Evolutionary conservation across 53 echinoderm and acorn worm genomes (phyloP).

Genomic region (Apostichopus leukothele): DNA sequence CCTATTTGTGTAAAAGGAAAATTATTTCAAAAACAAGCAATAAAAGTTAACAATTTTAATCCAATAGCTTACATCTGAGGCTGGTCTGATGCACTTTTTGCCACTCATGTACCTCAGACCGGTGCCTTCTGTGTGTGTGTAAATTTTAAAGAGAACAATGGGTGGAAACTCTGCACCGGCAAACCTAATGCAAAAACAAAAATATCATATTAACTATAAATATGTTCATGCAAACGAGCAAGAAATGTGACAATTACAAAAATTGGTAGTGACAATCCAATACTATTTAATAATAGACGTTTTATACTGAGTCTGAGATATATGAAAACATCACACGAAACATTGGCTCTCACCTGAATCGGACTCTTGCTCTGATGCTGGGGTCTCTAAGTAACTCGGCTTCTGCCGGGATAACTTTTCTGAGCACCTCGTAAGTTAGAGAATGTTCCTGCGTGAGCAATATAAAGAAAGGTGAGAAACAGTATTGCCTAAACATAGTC

Average conservation of each 20-base stretch:
- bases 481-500: conserved; percentile 22
- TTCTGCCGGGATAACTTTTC: conserved; percentile 88
- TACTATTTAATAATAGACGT: no score
- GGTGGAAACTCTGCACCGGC: conserved; percentile 94
- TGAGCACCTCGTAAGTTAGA: conserved; percentile 86
- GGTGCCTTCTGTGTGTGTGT: conserved; percentile 84
- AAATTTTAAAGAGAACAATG: conserved; percentile 91
- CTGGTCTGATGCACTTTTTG: conserved; percentile 77
- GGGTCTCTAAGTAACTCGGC: conserved; percentile 86
- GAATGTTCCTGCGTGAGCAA: conserved; percentile 83
- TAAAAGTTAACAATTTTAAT: no score
- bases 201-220: not conserved
- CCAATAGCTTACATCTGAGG: conserved; percentile 68
- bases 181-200: conserved; percentile 60
- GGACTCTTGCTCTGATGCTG: conserved; percentile 77
- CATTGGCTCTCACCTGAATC: conserved; percentile 74
- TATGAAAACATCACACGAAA: not conserved
- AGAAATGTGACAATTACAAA: no score
- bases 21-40: no score
- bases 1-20: no score
- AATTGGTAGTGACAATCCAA: no score
- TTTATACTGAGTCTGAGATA: no score
- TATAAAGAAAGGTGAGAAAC: not conserved
- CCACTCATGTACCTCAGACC: conserved; percentile 89
- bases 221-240: not conserved